These are phyloP conservation scores for Oenanthe oenanthe DNA, from an alignment of 2,113 vertebrate species.

Conservation along the genomic window DNA sequence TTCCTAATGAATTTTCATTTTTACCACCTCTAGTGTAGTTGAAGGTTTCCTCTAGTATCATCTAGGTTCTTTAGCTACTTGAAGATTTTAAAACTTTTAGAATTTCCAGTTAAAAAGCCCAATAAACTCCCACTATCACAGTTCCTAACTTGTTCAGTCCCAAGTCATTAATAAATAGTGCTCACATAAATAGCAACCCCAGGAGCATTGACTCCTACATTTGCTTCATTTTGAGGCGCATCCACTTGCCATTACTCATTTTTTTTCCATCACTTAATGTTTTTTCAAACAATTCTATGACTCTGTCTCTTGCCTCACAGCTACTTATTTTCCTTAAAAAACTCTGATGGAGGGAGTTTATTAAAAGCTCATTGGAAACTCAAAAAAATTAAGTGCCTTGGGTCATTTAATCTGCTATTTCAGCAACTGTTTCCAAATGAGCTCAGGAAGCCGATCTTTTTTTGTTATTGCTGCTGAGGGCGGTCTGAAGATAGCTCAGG, in stretches of 20 bases:
- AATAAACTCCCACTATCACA: rapidly evolving
- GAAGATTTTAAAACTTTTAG: not conserved
- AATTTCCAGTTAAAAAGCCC: not conserved
- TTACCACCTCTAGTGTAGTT: not conserved
- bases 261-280: not conserved
- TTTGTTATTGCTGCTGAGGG: not conserved
- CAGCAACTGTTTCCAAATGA: not conserved
- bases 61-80: not conserved
- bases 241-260: not conserved
- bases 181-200: not conserved
- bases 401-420: not conserved
- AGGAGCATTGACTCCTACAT: not conserved
- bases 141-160: not conserved
- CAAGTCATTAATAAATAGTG: not conserved
- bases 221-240: not conserved
- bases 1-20: not conserved
- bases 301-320: not conserved
- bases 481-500: not conserved
- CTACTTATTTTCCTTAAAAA: slow-evolving; percentile 17
- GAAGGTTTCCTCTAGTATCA: not conserved
- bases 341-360: not conserved
- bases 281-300: not conserved
- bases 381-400: not conserved
- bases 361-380: not conserved
- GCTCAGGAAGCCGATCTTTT: not conserved